Evolutionary conservation across 2,888 invertebrate species (phyloP).

Genomic region (Clusia tigrina): DNA sequence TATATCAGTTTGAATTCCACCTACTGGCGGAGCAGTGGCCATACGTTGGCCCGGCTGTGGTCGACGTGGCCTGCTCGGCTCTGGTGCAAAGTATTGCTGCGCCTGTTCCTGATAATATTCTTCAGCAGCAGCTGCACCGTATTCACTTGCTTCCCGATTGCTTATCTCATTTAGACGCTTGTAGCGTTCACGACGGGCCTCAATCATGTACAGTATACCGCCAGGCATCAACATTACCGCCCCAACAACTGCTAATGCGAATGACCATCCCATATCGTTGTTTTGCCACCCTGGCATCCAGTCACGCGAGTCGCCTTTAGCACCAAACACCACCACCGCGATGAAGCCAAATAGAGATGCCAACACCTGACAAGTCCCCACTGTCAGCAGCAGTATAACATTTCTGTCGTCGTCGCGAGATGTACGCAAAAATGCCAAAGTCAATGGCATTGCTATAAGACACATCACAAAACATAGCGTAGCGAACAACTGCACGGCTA

Average conservation of each 20-base stretch:
- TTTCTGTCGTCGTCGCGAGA: conserved; percentile 80
- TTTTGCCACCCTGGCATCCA: conserved; percentile 98
- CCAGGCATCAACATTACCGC: conserved; percentile 78
- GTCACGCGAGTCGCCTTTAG: conserved; percentile 87
- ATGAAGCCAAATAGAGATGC: conserved; percentile 84
- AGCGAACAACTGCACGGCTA: conserved; percentile 93
- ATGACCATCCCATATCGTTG: conserved; percentile 95
- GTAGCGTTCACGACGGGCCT: conserved; percentile 81
- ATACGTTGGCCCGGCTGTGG: conserved; percentile 49
- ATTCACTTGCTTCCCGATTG: conserved; percentile 72
- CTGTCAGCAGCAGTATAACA: conserved; percentile 75
- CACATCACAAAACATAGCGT: conserved; percentile 86
- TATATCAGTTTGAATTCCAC: conserved; percentile 76
- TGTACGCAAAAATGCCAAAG: conserved; percentile 76
- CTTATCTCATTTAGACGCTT: conserved; percentile 76
- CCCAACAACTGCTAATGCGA: conserved; percentile 84
- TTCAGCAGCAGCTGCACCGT: conserved; percentile 70
- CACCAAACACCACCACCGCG: conserved; percentile 87
- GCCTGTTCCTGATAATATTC: conserved; percentile 50
- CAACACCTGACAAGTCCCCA: conserved; percentile 76
- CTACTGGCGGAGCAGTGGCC: conserved; percentile 42
- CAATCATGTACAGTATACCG: conserved; percentile 82
- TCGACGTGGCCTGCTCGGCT: conserved; percentile 55
- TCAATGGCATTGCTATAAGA: conserved; percentile 77
- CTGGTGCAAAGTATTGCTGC: conserved; percentile 46